Evolutionary conservation across 2,113 vertebrate genomes (phyloP).

Genomic region (Boulengeromyrus knoepffleri): DNA sequence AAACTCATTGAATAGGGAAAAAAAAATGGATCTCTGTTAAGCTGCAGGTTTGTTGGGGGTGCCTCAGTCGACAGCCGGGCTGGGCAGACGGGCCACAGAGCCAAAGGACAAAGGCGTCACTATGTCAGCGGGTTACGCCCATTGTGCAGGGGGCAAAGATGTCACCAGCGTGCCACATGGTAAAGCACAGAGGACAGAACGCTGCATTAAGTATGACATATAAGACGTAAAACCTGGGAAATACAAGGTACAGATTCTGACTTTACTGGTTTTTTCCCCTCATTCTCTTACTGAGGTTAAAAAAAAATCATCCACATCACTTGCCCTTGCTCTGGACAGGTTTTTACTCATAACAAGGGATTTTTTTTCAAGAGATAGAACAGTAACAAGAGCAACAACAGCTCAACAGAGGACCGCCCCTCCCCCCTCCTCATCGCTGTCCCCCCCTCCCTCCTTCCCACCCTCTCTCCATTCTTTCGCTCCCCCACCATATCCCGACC

Average conservation of each 20-base stretch:
- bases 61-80: not conserved
- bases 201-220: not conserved
- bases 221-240: not conserved
- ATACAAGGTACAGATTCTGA: not conserved
- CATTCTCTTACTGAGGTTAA: not conserved
- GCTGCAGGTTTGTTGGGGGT: not conserved
- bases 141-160: not conserved
- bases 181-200: not conserved
- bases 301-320: not conserved
- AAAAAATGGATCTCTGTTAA: not conserved
- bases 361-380: not conserved
- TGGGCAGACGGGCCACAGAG: not conserved
- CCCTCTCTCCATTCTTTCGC: not conserved
- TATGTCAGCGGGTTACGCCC: not conserved
- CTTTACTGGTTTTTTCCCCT: not conserved
- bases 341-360: conserved; percentile 7
- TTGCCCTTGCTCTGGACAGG: not conserved
- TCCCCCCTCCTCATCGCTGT: not conserved
- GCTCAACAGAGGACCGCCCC: not conserved
- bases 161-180: not conserved
- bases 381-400: not conserved
- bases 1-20: not conserved
- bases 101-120: not conserved
- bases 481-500: conserved; percentile 35
- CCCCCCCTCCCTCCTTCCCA: not conserved